Conservation (phyloP, 2,888 invertebrate species). For the Seira sanloemensis region DNA sequence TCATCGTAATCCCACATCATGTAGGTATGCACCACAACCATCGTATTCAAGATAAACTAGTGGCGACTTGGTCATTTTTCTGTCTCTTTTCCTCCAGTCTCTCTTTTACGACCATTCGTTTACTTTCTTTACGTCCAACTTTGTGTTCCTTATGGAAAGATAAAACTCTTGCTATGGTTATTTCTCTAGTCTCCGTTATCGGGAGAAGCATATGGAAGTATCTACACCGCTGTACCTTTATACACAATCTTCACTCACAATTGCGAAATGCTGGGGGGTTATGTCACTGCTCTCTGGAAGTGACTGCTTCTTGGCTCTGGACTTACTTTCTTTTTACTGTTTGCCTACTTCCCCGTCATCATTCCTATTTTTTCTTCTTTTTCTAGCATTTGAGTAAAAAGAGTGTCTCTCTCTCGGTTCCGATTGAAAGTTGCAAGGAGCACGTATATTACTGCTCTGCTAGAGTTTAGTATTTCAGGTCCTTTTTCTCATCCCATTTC, state of each 20-base stretch:
- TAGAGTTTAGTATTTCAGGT: not conserved
- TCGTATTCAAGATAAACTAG: not conserved
- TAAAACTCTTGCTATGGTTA: not conserved
- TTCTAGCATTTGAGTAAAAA: not conserved
- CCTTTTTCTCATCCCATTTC: not conserved
- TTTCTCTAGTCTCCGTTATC: not conserved
- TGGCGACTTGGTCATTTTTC: not conserved
- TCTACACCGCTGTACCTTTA: not conserved
- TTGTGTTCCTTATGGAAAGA: not conserved
- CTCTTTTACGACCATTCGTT: not conserved
- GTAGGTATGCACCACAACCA: not conserved
- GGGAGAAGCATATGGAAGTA: no score
- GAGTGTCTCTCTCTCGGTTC: not conserved
- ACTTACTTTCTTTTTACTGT: slow-evolving; percentile 17
- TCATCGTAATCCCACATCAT: no score
- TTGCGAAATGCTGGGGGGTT: not conserved
- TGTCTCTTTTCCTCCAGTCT: not conserved
- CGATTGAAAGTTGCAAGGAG: not conserved
- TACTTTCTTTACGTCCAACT: not conserved
- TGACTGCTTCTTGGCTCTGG: slow-evolving; percentile 56
- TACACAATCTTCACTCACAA: not conserved
- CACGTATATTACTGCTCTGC: not conserved
- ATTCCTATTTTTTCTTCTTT: slow-evolving; percentile 27
- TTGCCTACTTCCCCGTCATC: not conserved
- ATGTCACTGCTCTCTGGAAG: slow-evolving; percentile 36